Evolutionary conservation across 2,113 vertebrate species (phyloP), one percentile per base, ranked within the genome.

Genomic region (Phaetusa simplex): DNA sequence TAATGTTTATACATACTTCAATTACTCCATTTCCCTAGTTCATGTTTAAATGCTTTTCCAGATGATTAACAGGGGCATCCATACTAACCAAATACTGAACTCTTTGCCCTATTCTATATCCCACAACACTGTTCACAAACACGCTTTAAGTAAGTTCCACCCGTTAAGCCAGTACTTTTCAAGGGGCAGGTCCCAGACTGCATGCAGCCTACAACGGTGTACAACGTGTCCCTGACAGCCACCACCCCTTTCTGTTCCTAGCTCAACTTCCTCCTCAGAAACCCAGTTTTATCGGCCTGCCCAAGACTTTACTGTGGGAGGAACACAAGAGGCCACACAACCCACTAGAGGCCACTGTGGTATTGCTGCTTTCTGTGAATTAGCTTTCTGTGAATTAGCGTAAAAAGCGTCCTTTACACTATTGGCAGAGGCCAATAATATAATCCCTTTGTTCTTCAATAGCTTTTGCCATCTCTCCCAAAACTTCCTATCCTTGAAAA

Each of bases 291-390:
- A 55, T 0, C 64, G 17, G 47, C 52, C 52, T 67, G n/a, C 15
- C 29, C 32, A 42, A 64, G n/a, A 71, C 22, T 19, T 21, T 52
- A 8, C 11, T 13, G 12, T 8, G 42, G 43, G 32, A 71, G 18
- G 17, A 85, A 50, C 7, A 74, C 17, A 90, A 58, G 11, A 13
- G n/a, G 56, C 73, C 19, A 4, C 30, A 93, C 9, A 92, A 93
- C 58, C 74, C 94, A 80, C 86, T 80, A 92, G 85, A 86, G 85
- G 88, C 66, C 91, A 86, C 85, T 90, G 82, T 65, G 40, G 74
- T 52, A 49, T 61, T 83, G 53, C 12, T 49, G 71, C 24, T 88
- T 90, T 43, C 52, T 21, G 6, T 12, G 23, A 26, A 88, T 29
- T 47, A 26, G 16, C 0, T 0, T 38, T 38, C 38, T 38, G 38